Conservation (phyloP, 1,140 invertebrate species). For the Mya arenaria region DNA sequence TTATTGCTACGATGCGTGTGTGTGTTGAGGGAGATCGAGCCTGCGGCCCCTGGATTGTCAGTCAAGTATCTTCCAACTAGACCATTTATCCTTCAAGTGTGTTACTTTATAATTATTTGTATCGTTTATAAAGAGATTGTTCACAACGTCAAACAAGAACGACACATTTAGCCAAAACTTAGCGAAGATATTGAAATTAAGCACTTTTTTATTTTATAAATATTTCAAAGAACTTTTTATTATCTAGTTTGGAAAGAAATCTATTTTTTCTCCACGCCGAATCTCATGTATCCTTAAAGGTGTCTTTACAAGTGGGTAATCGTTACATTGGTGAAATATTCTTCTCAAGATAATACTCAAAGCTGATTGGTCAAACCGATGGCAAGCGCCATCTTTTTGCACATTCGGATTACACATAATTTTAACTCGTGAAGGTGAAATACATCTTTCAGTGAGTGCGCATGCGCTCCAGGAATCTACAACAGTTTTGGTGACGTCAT, state of each 20-base stretch:
- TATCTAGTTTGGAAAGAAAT: neutral
- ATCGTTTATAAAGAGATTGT: no score
- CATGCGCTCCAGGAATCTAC: conserved; percentile 43
- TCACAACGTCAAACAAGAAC: no score
- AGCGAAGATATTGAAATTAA: no score
- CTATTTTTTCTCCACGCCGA: neutral
- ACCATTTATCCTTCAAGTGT: no score
- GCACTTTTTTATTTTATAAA: no score
- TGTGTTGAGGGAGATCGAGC: no score
- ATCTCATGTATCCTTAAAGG: neutral
- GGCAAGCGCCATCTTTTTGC: neutral
- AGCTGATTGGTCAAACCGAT: conserved; percentile 13
- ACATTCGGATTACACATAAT: neutral
- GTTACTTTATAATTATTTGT: no score
- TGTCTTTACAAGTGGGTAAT: neutral
- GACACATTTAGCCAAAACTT: no score
- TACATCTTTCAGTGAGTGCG: conserved; percentile 41
- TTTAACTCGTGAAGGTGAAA: conserved; percentile 26
- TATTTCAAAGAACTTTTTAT: no score
- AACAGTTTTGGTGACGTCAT: conserved; percentile 19
- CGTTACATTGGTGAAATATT: neutral
- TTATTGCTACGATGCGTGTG: no score
- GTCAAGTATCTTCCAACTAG: no score
- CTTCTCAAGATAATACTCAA: neutral
- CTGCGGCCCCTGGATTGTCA: no score